phyloP scores from a whole-genome alignment of 2,113 vertebrate genomes.

The Hippocampus barbouri region DNA sequence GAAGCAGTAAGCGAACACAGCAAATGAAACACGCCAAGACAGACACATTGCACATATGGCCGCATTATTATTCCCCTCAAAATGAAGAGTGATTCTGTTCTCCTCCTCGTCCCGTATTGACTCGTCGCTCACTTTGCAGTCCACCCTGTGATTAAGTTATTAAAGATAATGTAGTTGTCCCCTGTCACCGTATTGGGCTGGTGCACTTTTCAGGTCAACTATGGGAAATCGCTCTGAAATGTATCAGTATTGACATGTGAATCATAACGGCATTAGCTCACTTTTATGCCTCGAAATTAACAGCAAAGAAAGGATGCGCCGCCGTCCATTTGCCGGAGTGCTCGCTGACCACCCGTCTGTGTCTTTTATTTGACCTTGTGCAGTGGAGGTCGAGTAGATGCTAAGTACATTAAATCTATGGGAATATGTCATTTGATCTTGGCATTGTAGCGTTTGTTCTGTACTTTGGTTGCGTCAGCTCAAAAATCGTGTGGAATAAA shows the following conservation, averaged over 20 bases:
- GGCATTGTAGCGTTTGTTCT: not conserved
- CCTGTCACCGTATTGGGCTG: constrained; percentile 73
- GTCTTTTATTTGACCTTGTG: constrained; percentile 57
- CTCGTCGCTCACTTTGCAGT: constrained; percentile 65
- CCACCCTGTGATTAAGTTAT: constrained; percentile 74
- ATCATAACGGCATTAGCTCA: constrained; percentile 65
- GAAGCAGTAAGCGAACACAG: not conserved
- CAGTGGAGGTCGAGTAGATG: constrained; percentile 6
- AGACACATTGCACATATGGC: constrained; percentile 4
- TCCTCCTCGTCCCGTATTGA: constrained; percentile 63
- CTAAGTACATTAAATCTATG: constrained; percentile 23
- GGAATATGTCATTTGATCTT: constrained; percentile 19
- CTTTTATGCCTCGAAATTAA: constrained; percentile 67
- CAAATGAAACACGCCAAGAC: constrained; percentile 5
- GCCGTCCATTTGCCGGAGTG: constrained; percentile 43
- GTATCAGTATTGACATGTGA: constrained; percentile 74
- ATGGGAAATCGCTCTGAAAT: constrained; percentile 75
- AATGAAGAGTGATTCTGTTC: constrained; percentile 60
- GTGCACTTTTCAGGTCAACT: constrained; percentile 70
- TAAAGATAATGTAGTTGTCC: constrained; percentile 77
- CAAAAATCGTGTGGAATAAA: constrained; percentile 4
- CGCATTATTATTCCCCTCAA: constrained; percentile 67
- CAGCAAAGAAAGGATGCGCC: constrained; percentile 47
- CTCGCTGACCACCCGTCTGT: constrained; percentile 44
- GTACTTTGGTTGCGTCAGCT: constrained; percentile 8